These are phyloP conservation scores for Okamejei kenojei DNA, from an alignment of 2,797 vertebrate species.

Conservation along the genomic window DNA sequence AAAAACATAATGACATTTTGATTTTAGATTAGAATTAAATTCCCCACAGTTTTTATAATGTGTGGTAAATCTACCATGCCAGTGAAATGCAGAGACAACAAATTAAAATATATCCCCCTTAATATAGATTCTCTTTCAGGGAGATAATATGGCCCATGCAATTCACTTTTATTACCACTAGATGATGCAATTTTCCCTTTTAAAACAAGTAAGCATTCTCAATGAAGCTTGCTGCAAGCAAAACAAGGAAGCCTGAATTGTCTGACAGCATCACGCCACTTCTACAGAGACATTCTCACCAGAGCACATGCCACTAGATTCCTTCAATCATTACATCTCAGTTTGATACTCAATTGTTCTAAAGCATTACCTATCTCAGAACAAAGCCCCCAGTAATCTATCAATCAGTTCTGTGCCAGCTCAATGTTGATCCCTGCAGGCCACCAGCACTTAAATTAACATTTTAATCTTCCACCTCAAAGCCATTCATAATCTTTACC, in stretches of 20 bases:
- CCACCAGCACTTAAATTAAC: background rate
- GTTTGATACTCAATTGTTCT: background rate
- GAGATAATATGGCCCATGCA: background rate
- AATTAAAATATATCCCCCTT: background rate
- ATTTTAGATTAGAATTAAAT: too few species aligned
- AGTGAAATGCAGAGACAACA: background rate
- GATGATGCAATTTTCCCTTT: background rate
- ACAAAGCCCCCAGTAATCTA: background rate
- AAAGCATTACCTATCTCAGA: background rate
- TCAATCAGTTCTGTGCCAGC: background rate
- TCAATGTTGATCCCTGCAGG: background rate
- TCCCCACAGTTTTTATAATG: too few species aligned
- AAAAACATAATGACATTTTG: too few species aligned
- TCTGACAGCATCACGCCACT: background rate
- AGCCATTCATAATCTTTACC: background rate
- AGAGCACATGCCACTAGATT: background rate
- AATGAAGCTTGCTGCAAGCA: too few species aligned
- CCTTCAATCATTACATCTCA: too few species aligned
- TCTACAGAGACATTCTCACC: background rate
- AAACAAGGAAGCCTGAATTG: background rate
- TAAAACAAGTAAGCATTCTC: constrained; percentile 2
- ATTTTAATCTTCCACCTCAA: background rate
- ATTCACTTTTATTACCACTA: constrained; percentile 8
- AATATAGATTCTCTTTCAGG: background rate
- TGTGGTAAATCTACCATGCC: background rate